Percentiles rank a stretch among this genome's conserved stretches.
Evolutionary conservation across 2,113 vertebrate species (phyloP).

Genomic region (Pipa parva): DNA sequence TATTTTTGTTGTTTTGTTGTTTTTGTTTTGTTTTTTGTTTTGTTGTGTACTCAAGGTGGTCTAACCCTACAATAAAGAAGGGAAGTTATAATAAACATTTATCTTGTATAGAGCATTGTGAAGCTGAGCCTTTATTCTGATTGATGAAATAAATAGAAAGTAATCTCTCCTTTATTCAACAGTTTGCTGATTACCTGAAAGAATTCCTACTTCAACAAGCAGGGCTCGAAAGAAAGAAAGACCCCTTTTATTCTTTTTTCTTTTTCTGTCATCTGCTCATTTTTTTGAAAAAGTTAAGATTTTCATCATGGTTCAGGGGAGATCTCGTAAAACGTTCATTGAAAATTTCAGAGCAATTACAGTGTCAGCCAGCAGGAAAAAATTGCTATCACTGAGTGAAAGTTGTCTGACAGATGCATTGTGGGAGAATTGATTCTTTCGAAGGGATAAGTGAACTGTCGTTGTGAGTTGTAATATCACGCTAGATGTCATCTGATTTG

Average conservation of each 20-base stretch:
- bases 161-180: conserved; percentile 77
- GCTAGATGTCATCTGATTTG: conserved; percentile 90
- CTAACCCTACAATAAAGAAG: conserved; percentile 74
- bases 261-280: conserved; percentile 76
- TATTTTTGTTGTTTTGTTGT: conserved; percentile 68
- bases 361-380: conserved; percentile 92
- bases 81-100: conserved; percentile 76
- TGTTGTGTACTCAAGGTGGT: conserved; percentile 59
- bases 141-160: conserved; percentile 83
- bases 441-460: conserved; percentile 96
- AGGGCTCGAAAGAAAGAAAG: conserved; percentile 60
- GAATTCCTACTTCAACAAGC: conserved; percentile 72
- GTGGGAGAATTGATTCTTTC: conserved; percentile 95
- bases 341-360: conserved; percentile 95
- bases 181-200: conserved; percentile 77
- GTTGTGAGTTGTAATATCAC: conserved; percentile 92
- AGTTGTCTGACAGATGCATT: conserved; percentile 97
- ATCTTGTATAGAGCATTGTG: conserved; percentile 80
- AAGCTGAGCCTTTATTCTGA: conserved; percentile 82
- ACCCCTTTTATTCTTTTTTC: conserved; percentile 80
- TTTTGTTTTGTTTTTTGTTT: conserved; percentile 54
- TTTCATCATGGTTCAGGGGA: conserved; percentile 85
- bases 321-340: conserved; percentile 84
- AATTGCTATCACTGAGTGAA: conserved; percentile 87
- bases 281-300: conserved; percentile 83